These are phyloP conservation scores for Gadus chalcogrammus DNA, from an alignment of 2,113 vertebrate genomes.

Conservation along the genomic window DNA sequence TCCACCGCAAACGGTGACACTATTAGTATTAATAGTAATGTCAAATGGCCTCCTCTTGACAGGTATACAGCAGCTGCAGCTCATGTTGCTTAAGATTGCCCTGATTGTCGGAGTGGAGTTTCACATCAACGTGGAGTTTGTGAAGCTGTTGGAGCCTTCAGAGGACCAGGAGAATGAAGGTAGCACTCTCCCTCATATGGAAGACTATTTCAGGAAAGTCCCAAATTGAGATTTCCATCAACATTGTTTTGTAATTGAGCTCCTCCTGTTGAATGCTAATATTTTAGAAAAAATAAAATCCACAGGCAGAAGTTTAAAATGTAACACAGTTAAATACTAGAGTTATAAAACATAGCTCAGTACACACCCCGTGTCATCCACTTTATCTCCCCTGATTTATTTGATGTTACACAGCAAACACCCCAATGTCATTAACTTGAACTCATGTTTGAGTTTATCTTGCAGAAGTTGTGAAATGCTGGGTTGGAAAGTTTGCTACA, in stretches of 20 bases:
- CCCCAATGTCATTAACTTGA: conserved; percentile 12
- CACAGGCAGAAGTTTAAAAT: no score
- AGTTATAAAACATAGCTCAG: no score
- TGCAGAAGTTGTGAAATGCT: conserved; percentile 9
- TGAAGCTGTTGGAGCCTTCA: conserved; percentile 88
- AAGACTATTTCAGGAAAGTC: no score
- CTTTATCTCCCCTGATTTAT: no score
- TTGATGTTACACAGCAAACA: no score
- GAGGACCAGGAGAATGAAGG: conserved; percentile 94
- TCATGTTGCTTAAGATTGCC: conserved; percentile 93
- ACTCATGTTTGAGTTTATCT: conserved; percentile 15
- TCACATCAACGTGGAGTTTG: conserved; percentile 92
- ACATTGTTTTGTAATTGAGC: no score
- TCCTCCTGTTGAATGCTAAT: no score
- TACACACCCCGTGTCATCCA: no score
- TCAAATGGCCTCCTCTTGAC: conserved; percentile 12
- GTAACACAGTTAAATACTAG: no score
- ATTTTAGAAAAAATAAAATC: no score
- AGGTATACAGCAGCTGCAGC: conserved; percentile 96
- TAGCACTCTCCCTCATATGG: conserved; percentile 45
- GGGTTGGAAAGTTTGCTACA: conserved; percentile 1
- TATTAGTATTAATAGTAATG: background rate
- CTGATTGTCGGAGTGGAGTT: conserved; percentile 93
- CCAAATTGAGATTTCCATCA: no score
- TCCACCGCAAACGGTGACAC: no score